Evolutionary conservation across 2,113 vertebrate species (phyloP).

Genomic region (Uropsilus gracilis): DNA sequence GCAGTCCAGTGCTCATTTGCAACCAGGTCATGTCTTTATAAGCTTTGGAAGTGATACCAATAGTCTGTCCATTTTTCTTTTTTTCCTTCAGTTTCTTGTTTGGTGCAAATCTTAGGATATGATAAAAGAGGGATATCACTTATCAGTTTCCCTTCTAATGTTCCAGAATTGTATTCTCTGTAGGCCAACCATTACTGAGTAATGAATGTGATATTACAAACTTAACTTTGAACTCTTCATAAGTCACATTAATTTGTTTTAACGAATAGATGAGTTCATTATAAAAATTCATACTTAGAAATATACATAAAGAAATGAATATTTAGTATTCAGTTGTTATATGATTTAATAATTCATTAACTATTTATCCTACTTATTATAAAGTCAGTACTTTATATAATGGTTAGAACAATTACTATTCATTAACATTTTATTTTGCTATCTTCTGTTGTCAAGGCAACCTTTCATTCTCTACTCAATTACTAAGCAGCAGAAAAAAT

Average conservation of each 20-base stretch:
- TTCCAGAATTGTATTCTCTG: not conserved
- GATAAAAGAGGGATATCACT: not conserved
- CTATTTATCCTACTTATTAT: not conserved
- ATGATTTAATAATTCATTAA: conserved; percentile 31
- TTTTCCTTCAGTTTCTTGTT: not conserved
- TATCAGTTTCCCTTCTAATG: not conserved
- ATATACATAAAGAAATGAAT: not conserved
- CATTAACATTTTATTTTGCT: conserved; percentile 51
- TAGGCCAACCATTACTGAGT: not conserved
- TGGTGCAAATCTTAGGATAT: not conserved
- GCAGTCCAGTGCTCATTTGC: not conserved
- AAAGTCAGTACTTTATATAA: not conserved
- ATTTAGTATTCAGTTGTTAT: not conserved
- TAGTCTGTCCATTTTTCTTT: not conserved
- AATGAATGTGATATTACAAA: not conserved
- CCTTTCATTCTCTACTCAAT: conserved; percentile 23
- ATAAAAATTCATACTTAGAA: not conserved
- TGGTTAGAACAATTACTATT: conserved; percentile 28
- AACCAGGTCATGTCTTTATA: not conserved
- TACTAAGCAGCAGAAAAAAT: not conserved
- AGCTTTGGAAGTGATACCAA: not conserved
- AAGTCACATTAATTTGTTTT: not conserved
- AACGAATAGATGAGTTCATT: not conserved
- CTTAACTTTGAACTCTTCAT: not conserved
- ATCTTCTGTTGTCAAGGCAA: conserved; percentile 35